Evolutionary conservation across 2,888 invertebrate species (phyloP).

Genomic region (Tiphia femorata): DNA sequence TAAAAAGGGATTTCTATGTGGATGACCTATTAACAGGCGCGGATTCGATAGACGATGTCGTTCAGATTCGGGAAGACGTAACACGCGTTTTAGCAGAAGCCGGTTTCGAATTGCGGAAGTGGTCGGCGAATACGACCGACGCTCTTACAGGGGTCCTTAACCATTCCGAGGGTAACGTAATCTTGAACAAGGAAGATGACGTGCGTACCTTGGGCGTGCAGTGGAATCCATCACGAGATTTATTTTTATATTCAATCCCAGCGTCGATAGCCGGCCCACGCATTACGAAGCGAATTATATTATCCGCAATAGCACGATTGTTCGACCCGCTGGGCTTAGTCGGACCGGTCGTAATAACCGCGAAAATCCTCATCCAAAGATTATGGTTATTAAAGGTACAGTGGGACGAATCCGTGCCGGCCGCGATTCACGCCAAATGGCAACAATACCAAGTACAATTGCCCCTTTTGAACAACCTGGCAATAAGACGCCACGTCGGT

Average conservation of each 20-base stretch:
- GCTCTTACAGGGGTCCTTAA: not conserved
- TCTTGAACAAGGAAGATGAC: slow-evolving; percentile 1
- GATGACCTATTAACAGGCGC: slow-evolving; percentile 24
- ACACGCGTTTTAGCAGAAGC: not conserved
- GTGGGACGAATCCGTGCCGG: slow-evolving; percentile 37
- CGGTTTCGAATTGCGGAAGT: slow-evolving; percentile 13
- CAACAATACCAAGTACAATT: not conserved
- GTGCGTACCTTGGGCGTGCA: slow-evolving; percentile 11
- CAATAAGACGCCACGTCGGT: not conserved
- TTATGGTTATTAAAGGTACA: slow-evolving; percentile 2
- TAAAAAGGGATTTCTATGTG: slow-evolving; percentile 20
- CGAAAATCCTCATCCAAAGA: not conserved
- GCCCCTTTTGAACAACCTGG: slow-evolving; percentile 9
- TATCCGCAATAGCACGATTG: slow-evolving; percentile 14
- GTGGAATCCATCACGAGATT: slow-evolving; percentile 15
- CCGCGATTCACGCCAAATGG: not conserved
- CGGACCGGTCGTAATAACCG: slow-evolving; percentile 21
- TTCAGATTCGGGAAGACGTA: not conserved
- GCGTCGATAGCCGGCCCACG: not conserved
- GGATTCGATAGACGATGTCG: not conserved
- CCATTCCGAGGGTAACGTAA: not conserved
- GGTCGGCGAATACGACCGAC: slow-evolving; percentile 12
- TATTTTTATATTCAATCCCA: slow-evolving; percentile 9
- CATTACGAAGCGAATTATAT: slow-evolving; percentile 20
- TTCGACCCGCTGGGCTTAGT: slow-evolving; percentile 33